Conservation (phyloP, 2,888 invertebrate genomes). For the Drosophila tanythrix region DNA sequence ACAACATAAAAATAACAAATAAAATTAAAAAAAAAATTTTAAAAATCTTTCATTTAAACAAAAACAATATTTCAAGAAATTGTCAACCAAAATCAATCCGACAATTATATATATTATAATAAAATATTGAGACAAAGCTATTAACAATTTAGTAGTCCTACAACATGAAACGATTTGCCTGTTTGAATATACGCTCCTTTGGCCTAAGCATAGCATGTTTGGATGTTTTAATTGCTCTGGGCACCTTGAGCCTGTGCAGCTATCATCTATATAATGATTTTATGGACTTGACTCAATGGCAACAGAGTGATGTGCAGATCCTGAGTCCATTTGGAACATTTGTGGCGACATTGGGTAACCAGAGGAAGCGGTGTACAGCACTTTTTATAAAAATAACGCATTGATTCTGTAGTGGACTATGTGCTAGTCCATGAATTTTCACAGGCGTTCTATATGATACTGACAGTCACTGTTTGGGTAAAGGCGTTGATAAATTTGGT, state of each 20-base stretch:
- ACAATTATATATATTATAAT: neutral
- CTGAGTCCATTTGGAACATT: slow-evolving; percentile 75
- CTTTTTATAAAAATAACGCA: neutral
- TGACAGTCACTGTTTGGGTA: slow-evolving; percentile 79
- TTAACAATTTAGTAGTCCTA: neutral
- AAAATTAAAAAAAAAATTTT: neutral
- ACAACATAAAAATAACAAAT: neutral
- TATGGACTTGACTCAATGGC: slow-evolving; percentile 75
- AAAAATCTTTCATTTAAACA: neutral
- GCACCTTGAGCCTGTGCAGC: slow-evolving; percentile 71
- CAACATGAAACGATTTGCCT: slow-evolving; percentile 77
- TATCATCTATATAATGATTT: slow-evolving; percentile 79
- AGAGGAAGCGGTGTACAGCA: neutral
- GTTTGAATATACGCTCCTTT: slow-evolving; percentile 75
- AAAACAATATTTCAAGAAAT: neutral
- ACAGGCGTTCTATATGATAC: slow-evolving; percentile 81
- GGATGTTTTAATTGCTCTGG: slow-evolving; percentile 73
- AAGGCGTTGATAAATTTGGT: slow-evolving; percentile 81
- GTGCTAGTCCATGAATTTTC: slow-evolving; percentile 81
- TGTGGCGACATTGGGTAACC: slow-evolving; percentile 74
- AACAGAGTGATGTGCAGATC: slow-evolving; percentile 77
- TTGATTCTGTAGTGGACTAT: slow-evolving; percentile 72
- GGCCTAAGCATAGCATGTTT: slow-evolving; percentile 75
- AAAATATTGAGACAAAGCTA: neutral
- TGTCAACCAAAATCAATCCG: neutral